Base-by-base conservation (phyloP, 2,888 invertebrate genomes). In the Erebia aethiops region DNA sequence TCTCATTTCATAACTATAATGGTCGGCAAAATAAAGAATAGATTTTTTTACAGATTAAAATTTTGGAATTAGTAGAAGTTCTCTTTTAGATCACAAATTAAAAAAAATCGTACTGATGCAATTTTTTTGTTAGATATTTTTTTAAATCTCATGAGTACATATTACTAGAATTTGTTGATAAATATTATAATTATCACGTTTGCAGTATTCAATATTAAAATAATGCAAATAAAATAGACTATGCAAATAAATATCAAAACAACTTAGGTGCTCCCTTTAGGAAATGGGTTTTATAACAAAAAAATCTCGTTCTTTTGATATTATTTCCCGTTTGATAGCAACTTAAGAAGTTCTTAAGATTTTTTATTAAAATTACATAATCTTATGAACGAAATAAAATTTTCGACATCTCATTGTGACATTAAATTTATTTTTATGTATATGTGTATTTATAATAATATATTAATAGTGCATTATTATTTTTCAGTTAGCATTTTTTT, bases 261-360 rank as follows among this genome's bases (percentile, higher is more conserved):
- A 67, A 58, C 67, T 71, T 74, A 75, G 71, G 74, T 76, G 75
- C 74, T 76, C 67, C 66, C 41, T 72, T 71, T 74, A 67, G 49
- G 56, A 69, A 58, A 46, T 64, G 63, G 62, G 46, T 72, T 66
- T 52, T n/a, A 79, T 10, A 26, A 49, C 46, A 56, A 14, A 54
- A 65, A 41, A 13, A 21, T 21, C 11, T 13, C n/a, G 57, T 66
- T 62, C 60, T 69, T 69, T 71, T 71, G 73, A 49, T 69, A 49
- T 35, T 35, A 54, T 71, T 58, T 68, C 66, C 18, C 35, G 66
- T 69, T 63, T 71, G 67, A 63, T 64, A 35, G 35, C 9, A 43
- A 65, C n/a, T 63, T 49, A 41, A 21, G 46, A 46, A 21, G 14
- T 46, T 46, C 61, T 10, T 62, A 46, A 3, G 16, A 41, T 16